These are phyloP conservation scores for Pteropus alecto DNA, from an alignment of 2,113 vertebrate genomes.

Conservation along the genomic window DNA sequence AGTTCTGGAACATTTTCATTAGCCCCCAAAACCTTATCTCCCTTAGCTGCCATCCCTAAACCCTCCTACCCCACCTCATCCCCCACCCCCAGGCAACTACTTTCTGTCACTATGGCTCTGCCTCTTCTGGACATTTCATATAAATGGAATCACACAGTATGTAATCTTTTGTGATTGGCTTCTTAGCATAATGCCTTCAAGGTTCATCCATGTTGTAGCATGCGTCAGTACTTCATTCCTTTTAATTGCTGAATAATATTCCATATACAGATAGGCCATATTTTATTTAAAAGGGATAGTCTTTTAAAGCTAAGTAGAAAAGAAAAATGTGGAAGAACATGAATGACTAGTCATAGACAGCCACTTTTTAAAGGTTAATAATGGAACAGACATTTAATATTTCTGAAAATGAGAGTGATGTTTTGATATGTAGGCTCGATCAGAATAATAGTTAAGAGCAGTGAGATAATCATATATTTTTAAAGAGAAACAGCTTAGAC, in stretches of 20 bases:
- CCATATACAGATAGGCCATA: not conserved
- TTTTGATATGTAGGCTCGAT: not conserved
- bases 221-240: not conserved
- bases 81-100: not conserved
- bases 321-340: not conserved
- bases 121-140: fast-evolving
- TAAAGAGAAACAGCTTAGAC: not conserved
- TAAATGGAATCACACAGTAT: not conserved
- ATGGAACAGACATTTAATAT: not conserved
- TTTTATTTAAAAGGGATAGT: not conserved
- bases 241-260: not conserved
- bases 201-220: fast-evolving
- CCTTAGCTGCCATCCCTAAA: not conserved
- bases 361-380: not conserved
- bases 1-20: not conserved
- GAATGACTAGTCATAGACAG: not conserved
- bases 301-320: not conserved
- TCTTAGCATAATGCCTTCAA: not conserved
- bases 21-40: fast-evolving
- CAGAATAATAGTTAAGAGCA: not conserved
- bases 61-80: not conserved
- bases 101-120: not conserved
- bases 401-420: not conserved
- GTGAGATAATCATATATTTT: not conserved
- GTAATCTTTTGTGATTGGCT: not conserved